These are phyloP conservation scores for Sigmodon hispidus DNA, from an alignment of 2,113 vertebrate species.

Conservation along the genomic window DNA sequence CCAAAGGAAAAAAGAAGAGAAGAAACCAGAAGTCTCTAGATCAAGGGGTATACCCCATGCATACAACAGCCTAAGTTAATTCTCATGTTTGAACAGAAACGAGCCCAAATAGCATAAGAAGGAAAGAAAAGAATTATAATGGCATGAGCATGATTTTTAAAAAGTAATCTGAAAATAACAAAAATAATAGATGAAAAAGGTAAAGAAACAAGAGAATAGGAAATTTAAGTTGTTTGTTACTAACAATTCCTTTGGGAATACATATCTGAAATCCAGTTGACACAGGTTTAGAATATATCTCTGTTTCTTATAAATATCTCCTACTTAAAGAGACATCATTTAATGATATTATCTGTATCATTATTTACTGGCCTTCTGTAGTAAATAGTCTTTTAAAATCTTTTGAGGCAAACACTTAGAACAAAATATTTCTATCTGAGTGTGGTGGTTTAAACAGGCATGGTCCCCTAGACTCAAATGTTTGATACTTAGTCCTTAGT, in stretches of 20 bases:
- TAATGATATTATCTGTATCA: neutral
- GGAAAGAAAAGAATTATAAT: neutral
- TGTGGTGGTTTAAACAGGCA: neutral
- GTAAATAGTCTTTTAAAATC: neutral
- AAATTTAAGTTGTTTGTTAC: constrained; percentile 3
- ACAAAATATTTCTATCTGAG: neutral
- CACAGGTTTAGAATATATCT: neutral
- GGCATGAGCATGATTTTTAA: neutral
- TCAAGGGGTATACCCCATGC: neutral
- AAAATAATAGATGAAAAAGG: neutral
- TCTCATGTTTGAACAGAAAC: neutral
- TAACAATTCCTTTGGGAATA: neutral
- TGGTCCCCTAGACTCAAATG: neutral
- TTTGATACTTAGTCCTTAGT: neutral
- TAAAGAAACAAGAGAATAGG: neutral
- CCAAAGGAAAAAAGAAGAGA: neutral
- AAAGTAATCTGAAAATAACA: neutral
- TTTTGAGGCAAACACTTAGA: neutral
- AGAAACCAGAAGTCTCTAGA: neutral
- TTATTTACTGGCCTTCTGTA: neutral
- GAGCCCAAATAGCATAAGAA: neutral
- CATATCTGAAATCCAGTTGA: neutral
- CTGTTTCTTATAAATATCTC: neutral
- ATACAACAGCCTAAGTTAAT: neutral
- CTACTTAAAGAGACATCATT: neutral